Conservation (phyloP, 2,113 vertebrate species). For the Eleginops maclovinus region DNA sequence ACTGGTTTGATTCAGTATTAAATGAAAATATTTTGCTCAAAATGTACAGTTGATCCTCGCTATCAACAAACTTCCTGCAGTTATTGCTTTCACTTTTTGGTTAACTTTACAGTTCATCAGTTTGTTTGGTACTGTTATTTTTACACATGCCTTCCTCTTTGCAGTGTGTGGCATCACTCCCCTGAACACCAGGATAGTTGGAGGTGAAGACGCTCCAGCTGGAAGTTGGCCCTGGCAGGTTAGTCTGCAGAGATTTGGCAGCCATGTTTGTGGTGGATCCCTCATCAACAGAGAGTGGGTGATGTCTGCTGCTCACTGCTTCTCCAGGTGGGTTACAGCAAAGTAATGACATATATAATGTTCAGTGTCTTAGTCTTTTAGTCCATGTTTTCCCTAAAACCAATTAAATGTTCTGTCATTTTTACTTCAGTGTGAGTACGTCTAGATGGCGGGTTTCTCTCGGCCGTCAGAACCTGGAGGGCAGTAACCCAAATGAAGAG, state of each 20-base stretch:
- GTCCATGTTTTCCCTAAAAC: not conserved
- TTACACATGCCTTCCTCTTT: not conserved
- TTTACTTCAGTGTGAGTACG: not conserved
- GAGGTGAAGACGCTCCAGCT: constrained; percentile 67
- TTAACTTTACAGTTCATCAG: too few relatives aligned
- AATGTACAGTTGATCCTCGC: too few relatives aligned
- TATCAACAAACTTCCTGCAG: too few relatives aligned
- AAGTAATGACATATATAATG: fast-evolving
- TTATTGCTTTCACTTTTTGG: too few relatives aligned
- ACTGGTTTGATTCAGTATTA: too few relatives aligned
- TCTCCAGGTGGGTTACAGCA: constrained; percentile 28
- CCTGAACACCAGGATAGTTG: constrained; percentile 70
- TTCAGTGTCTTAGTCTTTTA: not conserved
- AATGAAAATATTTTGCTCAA: too few relatives aligned
- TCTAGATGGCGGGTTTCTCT: constrained; percentile 29
- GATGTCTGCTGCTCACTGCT: constrained; percentile 71
- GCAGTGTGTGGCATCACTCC: constrained; percentile 75
- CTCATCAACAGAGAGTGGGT: constrained; percentile 82
- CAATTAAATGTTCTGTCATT: not conserved
- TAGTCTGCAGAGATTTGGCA: constrained; percentile 60
- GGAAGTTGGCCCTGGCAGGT: constrained; percentile 82
- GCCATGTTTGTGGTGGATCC: constrained; percentile 80
- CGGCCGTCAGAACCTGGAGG: constrained; percentile 56
- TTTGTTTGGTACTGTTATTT: too few relatives aligned
- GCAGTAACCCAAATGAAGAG: constrained; percentile 40